phyloP scores from a whole-genome alignment of 2,888 invertebrate genomes.

The Drosophila longiperda region DNA sequence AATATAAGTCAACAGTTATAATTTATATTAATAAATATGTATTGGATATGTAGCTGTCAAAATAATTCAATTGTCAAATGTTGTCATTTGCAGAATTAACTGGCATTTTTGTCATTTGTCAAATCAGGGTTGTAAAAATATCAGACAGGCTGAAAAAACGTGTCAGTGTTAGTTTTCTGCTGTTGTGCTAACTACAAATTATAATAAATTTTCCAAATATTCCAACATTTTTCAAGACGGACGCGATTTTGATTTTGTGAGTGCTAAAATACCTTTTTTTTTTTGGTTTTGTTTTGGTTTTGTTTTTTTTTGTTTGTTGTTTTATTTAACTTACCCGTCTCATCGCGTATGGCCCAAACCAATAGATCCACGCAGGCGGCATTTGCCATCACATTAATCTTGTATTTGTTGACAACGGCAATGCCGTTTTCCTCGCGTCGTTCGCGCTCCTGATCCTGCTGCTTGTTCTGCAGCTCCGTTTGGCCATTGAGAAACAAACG shows the following conservation, averaged over 20 bases:
- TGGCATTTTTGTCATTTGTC: too few relatives aligned
- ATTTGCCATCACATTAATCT: slow-evolving; percentile 98
- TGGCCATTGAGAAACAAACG: slow-evolving; percentile 96
- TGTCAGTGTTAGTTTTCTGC: too few relatives aligned
- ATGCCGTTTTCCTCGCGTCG: slow-evolving; percentile 91
- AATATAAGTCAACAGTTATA: too few relatives aligned
- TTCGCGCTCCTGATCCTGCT: slow-evolving; percentile 94
- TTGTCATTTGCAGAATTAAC: too few relatives aligned
- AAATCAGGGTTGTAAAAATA: too few relatives aligned
- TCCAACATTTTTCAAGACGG: background rate
- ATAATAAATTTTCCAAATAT: background rate
- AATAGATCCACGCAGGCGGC: slow-evolving; percentile 98
- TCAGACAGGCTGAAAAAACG: too few relatives aligned
- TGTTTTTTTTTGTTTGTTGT: background rate
- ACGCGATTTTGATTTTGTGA: background rate
- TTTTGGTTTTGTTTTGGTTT: background rate
- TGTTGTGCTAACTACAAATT: background rate
- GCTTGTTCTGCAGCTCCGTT: slow-evolving; percentile 94
- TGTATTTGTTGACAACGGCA: slow-evolving; percentile 93
- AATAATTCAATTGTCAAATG: too few relatives aligned
- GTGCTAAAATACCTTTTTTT: background rate
- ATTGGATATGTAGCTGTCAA: too few relatives aligned
- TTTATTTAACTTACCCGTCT: slow-evolving; percentile 90
- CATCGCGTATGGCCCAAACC: slow-evolving; percentile 99
- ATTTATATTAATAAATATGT: too few relatives aligned